Percentiles rank a stretch among this genome's conserved stretches.
These are phyloP conservation scores for Epinephelus moara DNA, from an alignment of 2,113 vertebrate species.

Conservation along the genomic window DNA sequence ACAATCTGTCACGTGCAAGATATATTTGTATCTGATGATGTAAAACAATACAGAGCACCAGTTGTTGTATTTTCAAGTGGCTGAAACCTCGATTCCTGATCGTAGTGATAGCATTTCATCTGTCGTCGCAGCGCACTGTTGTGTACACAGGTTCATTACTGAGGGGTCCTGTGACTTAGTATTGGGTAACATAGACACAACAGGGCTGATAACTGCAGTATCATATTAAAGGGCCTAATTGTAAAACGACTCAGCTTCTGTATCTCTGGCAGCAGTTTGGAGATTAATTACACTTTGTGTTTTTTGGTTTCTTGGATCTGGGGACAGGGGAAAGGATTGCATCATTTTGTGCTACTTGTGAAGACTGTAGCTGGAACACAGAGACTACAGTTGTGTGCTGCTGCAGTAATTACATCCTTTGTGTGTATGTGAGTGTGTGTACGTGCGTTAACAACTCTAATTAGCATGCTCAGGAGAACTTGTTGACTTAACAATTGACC, in stretches of 20 bases:
- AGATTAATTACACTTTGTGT: slow-evolving; percentile 56
- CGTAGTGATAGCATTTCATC: slow-evolving; percentile 60
- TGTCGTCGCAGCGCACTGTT: slow-evolving; percentile 28
- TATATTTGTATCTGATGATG: slow-evolving; percentile 56
- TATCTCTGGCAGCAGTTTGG: slow-evolving; percentile 47
- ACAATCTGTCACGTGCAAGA: slow-evolving; percentile 41
- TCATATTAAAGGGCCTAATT: slow-evolving; percentile 57
- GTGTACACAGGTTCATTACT: slow-evolving; percentile 48
- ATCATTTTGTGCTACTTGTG: slow-evolving; percentile 47
- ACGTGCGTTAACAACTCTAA: slow-evolving; percentile 50
- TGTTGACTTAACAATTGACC: slow-evolving; percentile 67
- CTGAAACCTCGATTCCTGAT: slow-evolving; percentile 69
- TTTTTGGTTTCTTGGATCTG: slow-evolving; percentile 44
- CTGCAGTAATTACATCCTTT: slow-evolving; percentile 63
- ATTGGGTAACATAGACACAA: slow-evolving; percentile 68
- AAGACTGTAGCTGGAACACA: slow-evolving; percentile 34
- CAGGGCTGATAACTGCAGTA: slow-evolving; percentile 55
- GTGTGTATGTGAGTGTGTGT: slow-evolving; percentile 16
- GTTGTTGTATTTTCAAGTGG: slow-evolving; percentile 55
- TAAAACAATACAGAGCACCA: slow-evolving; percentile 67
- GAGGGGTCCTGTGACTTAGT: slow-evolving; percentile 57
- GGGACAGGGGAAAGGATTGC: slow-evolving; percentile 33
- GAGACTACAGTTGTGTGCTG: slow-evolving; percentile 41
- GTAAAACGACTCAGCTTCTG: slow-evolving; percentile 37
- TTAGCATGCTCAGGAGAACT: slow-evolving; percentile 66